Evolutionary conservation across 2,113 vertebrate genomes (phyloP).

Genomic region (Acinonyx jubatus): DNA sequence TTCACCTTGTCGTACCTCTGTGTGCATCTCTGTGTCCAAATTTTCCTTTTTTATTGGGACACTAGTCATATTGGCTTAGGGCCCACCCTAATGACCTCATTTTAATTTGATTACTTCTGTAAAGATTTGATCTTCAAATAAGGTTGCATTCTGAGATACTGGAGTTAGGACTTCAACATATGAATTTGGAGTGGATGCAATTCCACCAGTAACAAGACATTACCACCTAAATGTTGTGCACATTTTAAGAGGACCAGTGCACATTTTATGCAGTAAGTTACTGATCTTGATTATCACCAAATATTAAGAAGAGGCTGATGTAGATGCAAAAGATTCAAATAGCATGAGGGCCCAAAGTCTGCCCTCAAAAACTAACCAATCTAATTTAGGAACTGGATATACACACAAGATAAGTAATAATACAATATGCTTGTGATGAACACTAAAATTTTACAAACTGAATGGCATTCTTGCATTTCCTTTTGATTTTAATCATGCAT

Average conservation of each 20-base stretch:
- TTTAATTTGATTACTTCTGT: background rate
- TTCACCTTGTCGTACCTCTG: background rate
- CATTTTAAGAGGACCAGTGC: background rate
- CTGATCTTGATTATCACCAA: background rate
- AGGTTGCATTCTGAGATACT: background rate
- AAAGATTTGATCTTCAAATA: background rate
- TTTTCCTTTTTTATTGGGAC: background rate
- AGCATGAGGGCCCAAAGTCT: background rate
- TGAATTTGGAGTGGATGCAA: background rate
- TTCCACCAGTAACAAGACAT: background rate
- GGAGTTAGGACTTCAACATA: background rate
- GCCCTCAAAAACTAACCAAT: background rate
- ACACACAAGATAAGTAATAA: background rate
- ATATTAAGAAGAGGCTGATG: background rate
- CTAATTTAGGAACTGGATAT: background rate
- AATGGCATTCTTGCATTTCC: background rate
- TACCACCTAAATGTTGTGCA: background rate
- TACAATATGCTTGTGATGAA: background rate
- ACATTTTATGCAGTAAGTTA: background rate
- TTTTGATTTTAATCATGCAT: conserved; percentile 31
- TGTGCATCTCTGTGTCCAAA: background rate
- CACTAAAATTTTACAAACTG: background rate
- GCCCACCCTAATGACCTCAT: background rate
- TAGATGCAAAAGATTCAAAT: background rate
- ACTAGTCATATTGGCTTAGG: background rate